Evolutionary conservation across 2,888 invertebrate species (phyloP), one percentile per base, ranked within the genome.

Genomic region (Antheraea assamensis): DNA sequence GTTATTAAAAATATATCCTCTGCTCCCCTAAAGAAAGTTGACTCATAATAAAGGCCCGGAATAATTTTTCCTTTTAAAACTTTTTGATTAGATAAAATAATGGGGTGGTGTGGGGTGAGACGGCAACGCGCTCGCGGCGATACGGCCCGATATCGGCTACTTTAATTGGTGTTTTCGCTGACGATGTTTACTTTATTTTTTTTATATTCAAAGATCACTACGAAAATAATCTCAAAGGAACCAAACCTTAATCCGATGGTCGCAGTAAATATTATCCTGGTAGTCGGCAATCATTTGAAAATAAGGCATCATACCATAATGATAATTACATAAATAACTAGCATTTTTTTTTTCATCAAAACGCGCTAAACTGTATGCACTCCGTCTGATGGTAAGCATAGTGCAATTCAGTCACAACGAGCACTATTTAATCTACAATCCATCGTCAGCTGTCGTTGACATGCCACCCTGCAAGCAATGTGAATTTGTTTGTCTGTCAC

Each of bases 41-140:
- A 92, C 92, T 94, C 92, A 93, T 94, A 94, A 94, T 94, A 94
- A 94, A 94, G 93, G 93, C 91, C 42, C 89, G 89, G 95, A 88
- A 94, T 94, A 95, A 95, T 95, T 95, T 95, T 95, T 95, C 93
- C 94, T 94, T 95, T 94, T 94, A 94, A 95, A 95, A 95, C 93
- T 95, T 95, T 95, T 95, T 95, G 95, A 95, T 95, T 95, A 95
- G 95, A 95, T 95, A 93, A 94, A 95, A 95, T 94, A 94, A 93
- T 92, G 91, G 94, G 94, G 95, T 90, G 94, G 91, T 81, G 80
- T 81, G 87, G 87, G 90, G 90, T 83, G 89, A 87, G 78, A 80
- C 79, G 81, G 80, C 81, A 82, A 82, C 84, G 88, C 79, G 90
- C 92, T 86, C 87, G 87, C 88, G 89, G 92, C 92, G 85, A 87